Evolutionary conservation across 1,140 invertebrate genomes (phyloP).

Genomic region (Probaryconus sp.): DNA sequence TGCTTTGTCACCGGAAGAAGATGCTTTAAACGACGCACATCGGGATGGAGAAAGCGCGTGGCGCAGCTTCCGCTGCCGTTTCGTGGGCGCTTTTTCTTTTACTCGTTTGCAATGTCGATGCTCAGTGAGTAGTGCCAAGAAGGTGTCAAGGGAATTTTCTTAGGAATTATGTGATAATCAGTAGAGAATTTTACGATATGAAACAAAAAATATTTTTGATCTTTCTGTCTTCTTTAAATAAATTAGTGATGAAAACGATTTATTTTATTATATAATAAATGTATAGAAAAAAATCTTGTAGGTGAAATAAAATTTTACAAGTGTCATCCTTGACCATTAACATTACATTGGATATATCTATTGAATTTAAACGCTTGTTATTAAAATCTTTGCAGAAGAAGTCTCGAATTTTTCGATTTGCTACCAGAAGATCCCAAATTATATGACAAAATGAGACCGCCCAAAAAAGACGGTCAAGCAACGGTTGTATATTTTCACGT

Average conservation of each 20-base stretch:
- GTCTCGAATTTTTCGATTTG: slow-evolving; percentile 88
- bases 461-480: slow-evolving; percentile 90
- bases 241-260: too few species aligned
- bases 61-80: slow-evolving; percentile 60
- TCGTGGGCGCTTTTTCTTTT: slow-evolving; percentile 65
- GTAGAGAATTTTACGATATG: too few species aligned
- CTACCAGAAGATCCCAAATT: slow-evolving; percentile 90
- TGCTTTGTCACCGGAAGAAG: slow-evolving; percentile 31
- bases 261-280: too few species aligned
- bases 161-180: too few species aligned
- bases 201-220: too few species aligned
- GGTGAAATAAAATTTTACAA: too few species aligned
- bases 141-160: slow-evolving; percentile 5
- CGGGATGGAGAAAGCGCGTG: slow-evolving; percentile 63
- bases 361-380: background rate
- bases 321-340: too few species aligned
- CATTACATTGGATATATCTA: too few species aligned
- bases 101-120: slow-evolving; percentile 64
- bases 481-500: slow-evolving; percentile 94
- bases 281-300: too few species aligned
- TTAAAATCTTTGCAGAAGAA: slow-evolving; percentile 80
- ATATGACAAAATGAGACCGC: slow-evolving; percentile 94
- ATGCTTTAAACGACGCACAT: slow-evolving; percentile 65
- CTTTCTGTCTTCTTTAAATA: too few species aligned
- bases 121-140: slow-evolving; percentile 74